These are phyloP conservation scores for Charina bottae DNA, from an alignment of 2,113 vertebrate genomes.

Conservation along the genomic window DNA sequence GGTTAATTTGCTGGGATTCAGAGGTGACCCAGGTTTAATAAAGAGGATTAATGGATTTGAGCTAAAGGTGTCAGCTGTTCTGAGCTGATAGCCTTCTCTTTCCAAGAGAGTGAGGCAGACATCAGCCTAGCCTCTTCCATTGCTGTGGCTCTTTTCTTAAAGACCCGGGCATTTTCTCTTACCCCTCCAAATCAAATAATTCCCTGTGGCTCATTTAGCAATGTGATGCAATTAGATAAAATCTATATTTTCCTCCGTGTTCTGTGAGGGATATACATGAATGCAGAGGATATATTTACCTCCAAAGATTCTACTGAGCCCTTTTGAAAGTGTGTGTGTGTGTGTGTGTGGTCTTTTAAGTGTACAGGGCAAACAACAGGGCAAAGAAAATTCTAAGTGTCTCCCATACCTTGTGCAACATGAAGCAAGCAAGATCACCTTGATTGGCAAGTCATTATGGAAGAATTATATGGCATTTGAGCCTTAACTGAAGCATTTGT, in stretches of 20 bases:
- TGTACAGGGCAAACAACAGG: not conserved
- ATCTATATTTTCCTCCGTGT: conserved; percentile 1
- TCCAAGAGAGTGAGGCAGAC: conserved; percentile 65
- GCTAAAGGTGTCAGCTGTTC: conserved; percentile 81
- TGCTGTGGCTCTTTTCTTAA: conserved; percentile 32
- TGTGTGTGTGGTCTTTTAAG: not conserved
- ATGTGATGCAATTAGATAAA: not conserved
- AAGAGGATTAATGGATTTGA: conserved; percentile 86
- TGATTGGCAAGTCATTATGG: not conserved
- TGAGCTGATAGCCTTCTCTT: conserved; percentile 78
- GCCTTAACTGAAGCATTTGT: not conserved
- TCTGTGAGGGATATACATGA: not conserved
- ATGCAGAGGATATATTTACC: not conserved
- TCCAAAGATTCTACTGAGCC: not conserved
- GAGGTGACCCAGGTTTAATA: conserved; percentile 83
- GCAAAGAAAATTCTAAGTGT: not conserved
- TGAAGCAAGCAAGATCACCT: not conserved
- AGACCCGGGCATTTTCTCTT: not conserved
- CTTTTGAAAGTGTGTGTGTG: not conserved
- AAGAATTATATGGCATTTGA: not conserved
- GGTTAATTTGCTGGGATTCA: conserved; percentile 81
- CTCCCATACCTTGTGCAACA: not conserved
- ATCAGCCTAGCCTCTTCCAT: conserved; percentile 51
- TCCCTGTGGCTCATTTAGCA: conserved; percentile 13
- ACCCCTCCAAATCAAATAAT: not conserved